phyloP scores from a whole-genome alignment of 2,113 vertebrate species.

The Callithrix jacchus region DNA sequence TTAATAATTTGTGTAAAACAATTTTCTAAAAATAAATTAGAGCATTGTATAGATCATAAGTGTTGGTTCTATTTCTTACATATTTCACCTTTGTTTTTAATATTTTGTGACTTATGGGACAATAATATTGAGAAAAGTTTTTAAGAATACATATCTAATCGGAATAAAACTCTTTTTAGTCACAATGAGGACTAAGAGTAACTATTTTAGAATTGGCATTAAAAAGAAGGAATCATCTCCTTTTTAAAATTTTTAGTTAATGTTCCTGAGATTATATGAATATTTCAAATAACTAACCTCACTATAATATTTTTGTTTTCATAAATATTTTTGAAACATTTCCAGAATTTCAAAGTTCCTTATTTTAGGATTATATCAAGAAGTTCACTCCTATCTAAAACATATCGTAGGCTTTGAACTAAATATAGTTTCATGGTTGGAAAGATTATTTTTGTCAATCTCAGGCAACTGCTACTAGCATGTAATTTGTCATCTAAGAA shows the following conservation, averaged over 20 bases:
- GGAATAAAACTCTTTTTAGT: neutral
- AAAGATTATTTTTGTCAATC: conserved; percentile 36
- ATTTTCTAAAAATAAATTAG: neutral
- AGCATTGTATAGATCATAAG: neutral
- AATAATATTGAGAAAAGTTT: neutral
- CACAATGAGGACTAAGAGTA: neutral
- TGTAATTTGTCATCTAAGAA: conserved; percentile 54
- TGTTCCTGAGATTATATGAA: neutral
- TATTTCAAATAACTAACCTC: neutral
- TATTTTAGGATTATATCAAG: neutral
- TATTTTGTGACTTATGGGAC: neutral
- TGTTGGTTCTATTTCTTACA: neutral
- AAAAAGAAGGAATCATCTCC: neutral
- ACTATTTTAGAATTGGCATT: neutral
- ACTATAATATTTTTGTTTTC: neutral
- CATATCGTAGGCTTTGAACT: neutral
- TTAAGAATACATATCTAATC: neutral
- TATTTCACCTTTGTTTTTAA: neutral
- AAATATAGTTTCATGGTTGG: conserved; percentile 12
- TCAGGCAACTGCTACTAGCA: conserved; percentile 11
- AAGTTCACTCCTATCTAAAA: neutral
- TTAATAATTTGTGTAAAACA: neutral
- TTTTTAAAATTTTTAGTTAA: neutral
- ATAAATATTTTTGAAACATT: neutral
- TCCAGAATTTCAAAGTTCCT: neutral